Conservation (phyloP, 2,797 vertebrate genomes). For the Gobio occitaniae region DNA sequence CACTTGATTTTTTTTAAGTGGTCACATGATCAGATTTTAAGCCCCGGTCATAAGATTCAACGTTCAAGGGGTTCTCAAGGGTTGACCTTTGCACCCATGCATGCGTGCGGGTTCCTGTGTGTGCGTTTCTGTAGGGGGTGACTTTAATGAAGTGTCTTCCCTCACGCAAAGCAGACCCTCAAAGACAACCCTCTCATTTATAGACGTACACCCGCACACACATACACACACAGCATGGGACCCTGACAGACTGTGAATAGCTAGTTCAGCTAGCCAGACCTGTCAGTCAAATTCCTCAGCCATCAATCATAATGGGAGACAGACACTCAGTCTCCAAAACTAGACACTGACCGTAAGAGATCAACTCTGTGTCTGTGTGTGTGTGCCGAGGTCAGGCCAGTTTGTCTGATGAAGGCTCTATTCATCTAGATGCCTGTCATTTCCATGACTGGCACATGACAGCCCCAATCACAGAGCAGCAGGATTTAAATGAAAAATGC, state of each 20-base stretch:
- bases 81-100: conserved; percentile 46
- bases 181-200: conserved; percentile 43
- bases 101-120: conserved; percentile 43
- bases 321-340: conserved; percentile 46
- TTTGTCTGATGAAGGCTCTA: conserved; percentile 37
- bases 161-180: conserved; percentile 49
- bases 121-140: conserved; percentile 55
- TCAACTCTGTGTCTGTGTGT: conserved; percentile 54
- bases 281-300: conserved; percentile 44
- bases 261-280: conserved; percentile 33
- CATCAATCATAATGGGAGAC: conserved; percentile 56
- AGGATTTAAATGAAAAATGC: conserved; percentile 37
- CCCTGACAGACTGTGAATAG: conserved; percentile 32
- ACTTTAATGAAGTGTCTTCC: conserved; percentile 70
- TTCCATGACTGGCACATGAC: conserved; percentile 52
- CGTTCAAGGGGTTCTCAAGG: conserved; percentile 38
- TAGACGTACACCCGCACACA: conserved; percentile 35
- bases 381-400: conserved; percentile 55
- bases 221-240: conserved; percentile 49
- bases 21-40: conserved; percentile 40
- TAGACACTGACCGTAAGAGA: conserved; percentile 47
- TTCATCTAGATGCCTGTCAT: conserved; percentile 43
- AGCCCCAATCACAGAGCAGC: conserved; percentile 44
- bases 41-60: conserved; percentile 9
- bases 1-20: background rate